These are phyloP conservation scores for Dasypolia templi DNA, from an alignment of 2,888 invertebrate species.

Conservation along the genomic window DNA sequence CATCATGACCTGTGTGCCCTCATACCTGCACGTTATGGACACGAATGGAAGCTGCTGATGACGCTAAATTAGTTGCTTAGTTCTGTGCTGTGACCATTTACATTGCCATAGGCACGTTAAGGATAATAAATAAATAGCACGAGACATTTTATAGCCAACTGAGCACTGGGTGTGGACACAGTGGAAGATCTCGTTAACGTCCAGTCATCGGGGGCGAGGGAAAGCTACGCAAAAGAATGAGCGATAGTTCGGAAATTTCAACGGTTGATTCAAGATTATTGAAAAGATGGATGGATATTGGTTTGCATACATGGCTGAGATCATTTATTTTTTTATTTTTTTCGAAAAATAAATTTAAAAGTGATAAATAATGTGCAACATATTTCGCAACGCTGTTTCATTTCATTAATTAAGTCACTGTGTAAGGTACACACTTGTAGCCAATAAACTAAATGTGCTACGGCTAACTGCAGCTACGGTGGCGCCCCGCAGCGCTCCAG, in stretches of 20 bases:
- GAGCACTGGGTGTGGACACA: neutral
- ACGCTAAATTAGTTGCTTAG: neutral
- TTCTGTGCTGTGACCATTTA: neutral
- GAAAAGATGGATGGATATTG: neutral
- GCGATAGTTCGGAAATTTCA: neutral
- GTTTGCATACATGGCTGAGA: neutral
- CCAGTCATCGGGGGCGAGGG: too few relatives aligned
- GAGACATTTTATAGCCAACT: neutral
- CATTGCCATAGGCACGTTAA: too few relatives aligned
- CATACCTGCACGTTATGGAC: neutral
- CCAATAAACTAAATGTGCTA: slow-evolving; percentile 45
- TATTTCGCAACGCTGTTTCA: slow-evolving; percentile 30
- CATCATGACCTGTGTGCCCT: neutral
- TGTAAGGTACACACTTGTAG: slow-evolving; percentile 43
- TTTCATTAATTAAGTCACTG: slow-evolving; percentile 52
- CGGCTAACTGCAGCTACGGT: slow-evolving; percentile 19
- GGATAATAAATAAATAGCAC: too few relatives aligned
- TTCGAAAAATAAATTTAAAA: neutral
- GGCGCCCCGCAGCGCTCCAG: slow-evolving; percentile 37
- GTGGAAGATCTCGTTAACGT: neutral
- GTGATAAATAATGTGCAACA: slow-evolving; percentile 12
- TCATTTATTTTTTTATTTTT: neutral
- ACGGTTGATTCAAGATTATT: neutral
- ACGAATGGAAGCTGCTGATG: neutral
- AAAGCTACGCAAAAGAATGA: neutral